Percentiles rank a stretch among this genome's conserved stretches.
These are phyloP conservation scores for Phoronis australis DNA, from an alignment of 2,888 invertebrate genomes.

Conservation along the genomic window DNA sequence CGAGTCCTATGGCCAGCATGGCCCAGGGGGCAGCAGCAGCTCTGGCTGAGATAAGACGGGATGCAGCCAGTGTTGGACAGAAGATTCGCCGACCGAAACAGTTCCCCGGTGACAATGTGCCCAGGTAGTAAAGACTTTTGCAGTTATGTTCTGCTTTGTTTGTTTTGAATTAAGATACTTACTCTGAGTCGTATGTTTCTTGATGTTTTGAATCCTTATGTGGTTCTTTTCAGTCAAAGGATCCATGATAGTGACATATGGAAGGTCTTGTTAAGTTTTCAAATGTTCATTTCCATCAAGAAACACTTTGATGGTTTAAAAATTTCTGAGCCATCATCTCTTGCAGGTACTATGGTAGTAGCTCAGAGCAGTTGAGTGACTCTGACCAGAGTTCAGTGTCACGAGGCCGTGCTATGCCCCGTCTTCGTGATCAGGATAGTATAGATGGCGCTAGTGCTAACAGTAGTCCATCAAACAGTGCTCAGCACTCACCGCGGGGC, in stretches of 20 bases:
- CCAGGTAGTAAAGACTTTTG: not conserved
- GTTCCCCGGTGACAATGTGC: not conserved
- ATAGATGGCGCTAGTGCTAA: slow-evolving; percentile 41
- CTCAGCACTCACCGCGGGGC: slow-evolving; percentile 21
- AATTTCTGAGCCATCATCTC: no score
- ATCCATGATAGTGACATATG: no score
- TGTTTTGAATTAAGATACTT: no score
- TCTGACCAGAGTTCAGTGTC: slow-evolving; percentile 25
- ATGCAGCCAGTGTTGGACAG: slow-evolving; percentile 32
- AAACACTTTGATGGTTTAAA: no score
- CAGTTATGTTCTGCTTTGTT: no score
- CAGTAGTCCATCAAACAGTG: slow-evolving; percentile 32
- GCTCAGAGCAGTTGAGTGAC: slow-evolving; percentile 36
- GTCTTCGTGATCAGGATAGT: slow-evolving; percentile 14
- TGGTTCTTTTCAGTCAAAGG: no score
- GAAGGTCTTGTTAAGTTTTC: no score
- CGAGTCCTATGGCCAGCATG: slow-evolving; percentile 27
- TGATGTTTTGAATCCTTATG: no score
- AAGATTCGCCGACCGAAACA: slow-evolving; percentile 3
- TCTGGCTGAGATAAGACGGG: slow-evolving; percentile 39
- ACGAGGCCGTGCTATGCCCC: not conserved
- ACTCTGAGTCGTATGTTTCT: no score
- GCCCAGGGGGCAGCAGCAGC: slow-evolving; percentile 46
- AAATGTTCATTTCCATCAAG: no score
- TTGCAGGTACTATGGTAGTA: slow-evolving; percentile 23